Evolutionary conservation across 2,888 invertebrate genomes (phyloP).

Genomic region (Oxycera nigricornis): DNA sequence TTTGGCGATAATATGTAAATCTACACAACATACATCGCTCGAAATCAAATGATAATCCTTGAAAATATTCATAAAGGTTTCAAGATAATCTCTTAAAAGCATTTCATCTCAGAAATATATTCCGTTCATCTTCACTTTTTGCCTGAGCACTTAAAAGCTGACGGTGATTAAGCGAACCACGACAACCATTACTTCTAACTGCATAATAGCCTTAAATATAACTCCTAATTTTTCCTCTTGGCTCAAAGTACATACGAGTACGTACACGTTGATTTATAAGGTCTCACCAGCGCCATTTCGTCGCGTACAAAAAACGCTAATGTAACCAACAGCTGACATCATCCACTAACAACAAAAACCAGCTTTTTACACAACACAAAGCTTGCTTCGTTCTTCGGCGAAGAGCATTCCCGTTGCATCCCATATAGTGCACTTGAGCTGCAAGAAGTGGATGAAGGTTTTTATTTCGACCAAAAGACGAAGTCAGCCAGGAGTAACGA

Average conservation of each 20-base stretch:
- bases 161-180: background rate
- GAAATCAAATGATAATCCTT: too few relatives aligned
- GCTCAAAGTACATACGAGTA: background rate
- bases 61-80: too few relatives aligned
- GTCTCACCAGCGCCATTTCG: background rate
- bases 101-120: too few relatives aligned
- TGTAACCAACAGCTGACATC: background rate
- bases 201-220: background rate
- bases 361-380: background rate
- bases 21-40: too few relatives aligned
- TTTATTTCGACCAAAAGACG: background rate
- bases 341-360: background rate
- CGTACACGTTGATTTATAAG: background rate
- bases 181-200: background rate
- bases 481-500: slow-evolving; percentile 14
- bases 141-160: background rate
- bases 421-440: background rate
- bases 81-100: too few relatives aligned
- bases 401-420: background rate
- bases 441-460: background rate
- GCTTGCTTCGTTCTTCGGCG: background rate
- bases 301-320: background rate
- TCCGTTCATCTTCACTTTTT: too few relatives aligned
- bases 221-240: background rate
- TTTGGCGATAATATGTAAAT: too few relatives aligned